A percentile compares a stretch with the other conserved stretches of the same genome.
phyloP scores from a whole-genome alignment of 2,797 vertebrate species.

The Tamandua tetradactyla region DNA sequence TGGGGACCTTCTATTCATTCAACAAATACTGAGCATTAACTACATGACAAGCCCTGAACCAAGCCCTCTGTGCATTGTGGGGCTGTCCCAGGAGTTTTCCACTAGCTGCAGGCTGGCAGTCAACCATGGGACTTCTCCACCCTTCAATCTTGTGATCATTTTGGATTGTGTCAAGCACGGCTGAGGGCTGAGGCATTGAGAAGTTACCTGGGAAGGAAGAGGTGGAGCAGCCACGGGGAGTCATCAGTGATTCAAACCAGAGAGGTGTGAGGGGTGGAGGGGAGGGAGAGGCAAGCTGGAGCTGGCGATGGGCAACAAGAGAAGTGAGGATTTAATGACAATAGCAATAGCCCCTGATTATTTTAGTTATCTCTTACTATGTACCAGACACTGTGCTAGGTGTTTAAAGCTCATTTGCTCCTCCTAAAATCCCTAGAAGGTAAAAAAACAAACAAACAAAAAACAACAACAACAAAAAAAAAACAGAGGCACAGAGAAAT shows the following conservation, averaged over 20 bases:
- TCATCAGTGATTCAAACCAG: background rate
- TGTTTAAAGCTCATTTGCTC: background rate
- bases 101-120: background rate
- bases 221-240: background rate
- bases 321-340: background rate
- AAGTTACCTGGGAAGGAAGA: background rate
- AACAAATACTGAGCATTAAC: background rate
- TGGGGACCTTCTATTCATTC: background rate
- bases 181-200: background rate
- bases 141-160: background rate
- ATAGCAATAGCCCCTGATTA: background rate
- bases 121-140: background rate
- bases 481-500: background rate
- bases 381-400: background rate
- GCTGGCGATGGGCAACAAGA: background rate
- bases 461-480: no score
- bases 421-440: background rate
- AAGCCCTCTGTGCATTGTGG: background rate
- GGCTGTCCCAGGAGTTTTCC: background rate
- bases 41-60: background rate
- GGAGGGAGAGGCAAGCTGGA: background rate
- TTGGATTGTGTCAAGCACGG: background rate
- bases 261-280: background rate
- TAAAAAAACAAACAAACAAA: background rate
- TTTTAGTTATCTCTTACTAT: background rate